Conservation (phyloP, 2,113 vertebrate species). For the Himantopus leucocephalus region DNA sequence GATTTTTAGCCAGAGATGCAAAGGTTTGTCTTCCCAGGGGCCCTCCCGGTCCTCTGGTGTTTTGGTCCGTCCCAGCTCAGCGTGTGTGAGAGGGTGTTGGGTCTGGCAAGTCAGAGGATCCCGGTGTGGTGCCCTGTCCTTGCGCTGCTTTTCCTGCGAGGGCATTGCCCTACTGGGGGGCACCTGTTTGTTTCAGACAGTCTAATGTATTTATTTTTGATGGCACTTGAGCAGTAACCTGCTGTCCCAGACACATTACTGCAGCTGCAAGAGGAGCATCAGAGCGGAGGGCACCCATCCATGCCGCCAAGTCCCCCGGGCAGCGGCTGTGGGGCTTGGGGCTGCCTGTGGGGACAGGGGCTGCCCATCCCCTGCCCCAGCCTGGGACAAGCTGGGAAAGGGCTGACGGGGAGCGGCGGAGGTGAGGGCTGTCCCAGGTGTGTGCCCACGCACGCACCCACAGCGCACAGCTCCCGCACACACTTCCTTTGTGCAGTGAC, state of each 20-base stretch:
- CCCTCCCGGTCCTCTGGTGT: not conserved
- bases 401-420: fast-evolving
- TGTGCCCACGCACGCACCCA: not conserved
- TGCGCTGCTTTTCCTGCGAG: not conserved
- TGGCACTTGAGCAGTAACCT: constrained; percentile 19
- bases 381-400: not conserved
- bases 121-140: fast-evolving
- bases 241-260: not conserved
- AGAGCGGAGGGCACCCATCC: not conserved
- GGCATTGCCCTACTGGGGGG: not conserved
- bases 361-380: not conserved
- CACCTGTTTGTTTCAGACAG: not conserved
- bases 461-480: not conserved
- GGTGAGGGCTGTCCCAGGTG: not conserved
- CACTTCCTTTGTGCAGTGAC: not conserved
- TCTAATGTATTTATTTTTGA: constrained; percentile 61
- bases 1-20: not conserved
- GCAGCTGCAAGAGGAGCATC: not conserved
- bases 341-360: not conserved
- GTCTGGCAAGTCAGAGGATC: not conserved
- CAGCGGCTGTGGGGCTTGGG: not conserved
- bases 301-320: not conserved
- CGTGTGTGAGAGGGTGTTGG: not conserved
- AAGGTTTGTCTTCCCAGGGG: constrained; percentile 11
- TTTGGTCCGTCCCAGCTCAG: not conserved